phyloP scores from a whole-genome alignment of 2,797 vertebrate genomes.

The Bryconaethiops microstoma region DNA sequence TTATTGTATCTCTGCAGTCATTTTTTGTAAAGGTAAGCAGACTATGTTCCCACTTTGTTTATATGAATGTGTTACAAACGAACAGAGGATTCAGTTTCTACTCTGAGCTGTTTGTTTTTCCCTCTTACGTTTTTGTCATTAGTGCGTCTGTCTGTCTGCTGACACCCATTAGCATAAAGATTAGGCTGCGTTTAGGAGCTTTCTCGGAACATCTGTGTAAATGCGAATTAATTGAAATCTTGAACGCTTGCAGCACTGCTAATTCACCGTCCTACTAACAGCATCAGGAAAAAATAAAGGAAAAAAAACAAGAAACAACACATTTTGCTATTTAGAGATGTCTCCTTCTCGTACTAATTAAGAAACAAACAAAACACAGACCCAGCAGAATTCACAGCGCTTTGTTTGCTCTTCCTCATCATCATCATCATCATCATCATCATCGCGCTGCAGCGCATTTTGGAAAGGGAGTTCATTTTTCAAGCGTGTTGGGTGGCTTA shows the following conservation, averaged over 20 bases:
- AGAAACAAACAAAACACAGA: constrained; percentile 69
- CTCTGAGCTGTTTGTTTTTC: constrained; percentile 46
- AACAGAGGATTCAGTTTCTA: constrained; percentile 27
- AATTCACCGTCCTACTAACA: constrained; percentile 75
- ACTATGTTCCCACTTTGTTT: no score
- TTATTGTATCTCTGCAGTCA: no score
- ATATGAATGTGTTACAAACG: constrained; percentile 41
- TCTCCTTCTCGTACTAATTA: constrained; percentile 74
- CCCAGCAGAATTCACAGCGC: constrained; percentile 48
- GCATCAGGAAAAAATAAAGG: constrained; percentile 61
- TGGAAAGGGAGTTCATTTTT: no score
- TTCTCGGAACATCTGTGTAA: constrained; percentile 81
- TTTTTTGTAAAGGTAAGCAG: no score
- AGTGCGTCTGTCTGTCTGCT: constrained; percentile 64
- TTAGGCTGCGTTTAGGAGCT: constrained; percentile 70
- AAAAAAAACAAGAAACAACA: constrained; percentile 73
- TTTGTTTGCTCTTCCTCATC: constrained; percentile 3
- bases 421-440: no score
- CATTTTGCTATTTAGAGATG: constrained; percentile 75
- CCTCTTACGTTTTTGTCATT: constrained; percentile 49
- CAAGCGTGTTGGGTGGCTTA: no score
- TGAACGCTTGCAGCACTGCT: constrained; percentile 78
- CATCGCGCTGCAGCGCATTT: no score
- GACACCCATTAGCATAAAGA: constrained; percentile 79
- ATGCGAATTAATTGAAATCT: constrained; percentile 84